These are phyloP conservation scores for Phyllotis vaccarum DNA, from an alignment of 2,797 vertebrate genomes.

Conservation along the genomic window DNA sequence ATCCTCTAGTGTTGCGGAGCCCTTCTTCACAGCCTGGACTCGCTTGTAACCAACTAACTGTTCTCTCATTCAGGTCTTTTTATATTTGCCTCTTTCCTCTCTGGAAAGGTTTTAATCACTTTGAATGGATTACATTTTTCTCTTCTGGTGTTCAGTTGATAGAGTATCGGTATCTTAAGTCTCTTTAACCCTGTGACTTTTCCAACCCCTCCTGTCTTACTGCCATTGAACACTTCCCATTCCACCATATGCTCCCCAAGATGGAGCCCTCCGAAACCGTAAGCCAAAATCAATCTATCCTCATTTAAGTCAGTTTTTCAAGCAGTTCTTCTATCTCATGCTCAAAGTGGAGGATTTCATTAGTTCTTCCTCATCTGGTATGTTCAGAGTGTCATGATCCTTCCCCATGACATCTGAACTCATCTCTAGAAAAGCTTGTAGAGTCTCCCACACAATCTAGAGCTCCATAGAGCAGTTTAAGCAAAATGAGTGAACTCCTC, in stretches of 20 bases:
- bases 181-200: not conserved
- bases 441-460: not conserved
- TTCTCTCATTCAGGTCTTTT: not conserved
- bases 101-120: not conserved
- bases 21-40: not conserved
- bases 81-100: not conserved
- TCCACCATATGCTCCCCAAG: not conserved
- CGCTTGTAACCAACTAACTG: not conserved
- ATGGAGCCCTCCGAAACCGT: not conserved
- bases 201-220: not conserved
- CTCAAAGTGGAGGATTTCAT: not conserved
- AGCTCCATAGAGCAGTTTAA: not conserved
- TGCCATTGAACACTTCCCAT: not conserved
- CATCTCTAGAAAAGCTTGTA: not conserved
- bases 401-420: not conserved
- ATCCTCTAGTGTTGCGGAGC: not conserved
- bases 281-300: not conserved
- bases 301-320: not conserved
- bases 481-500: no score
- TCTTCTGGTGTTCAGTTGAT: not conserved
- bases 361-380: not conserved
- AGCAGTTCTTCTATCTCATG: not conserved
- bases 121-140: not conserved
- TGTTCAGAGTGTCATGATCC: not conserved
- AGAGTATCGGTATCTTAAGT: not conserved